These are phyloP conservation scores for Octodon degus DNA, from an alignment of 2,113 vertebrate genomes.

Conservation along the genomic window DNA sequence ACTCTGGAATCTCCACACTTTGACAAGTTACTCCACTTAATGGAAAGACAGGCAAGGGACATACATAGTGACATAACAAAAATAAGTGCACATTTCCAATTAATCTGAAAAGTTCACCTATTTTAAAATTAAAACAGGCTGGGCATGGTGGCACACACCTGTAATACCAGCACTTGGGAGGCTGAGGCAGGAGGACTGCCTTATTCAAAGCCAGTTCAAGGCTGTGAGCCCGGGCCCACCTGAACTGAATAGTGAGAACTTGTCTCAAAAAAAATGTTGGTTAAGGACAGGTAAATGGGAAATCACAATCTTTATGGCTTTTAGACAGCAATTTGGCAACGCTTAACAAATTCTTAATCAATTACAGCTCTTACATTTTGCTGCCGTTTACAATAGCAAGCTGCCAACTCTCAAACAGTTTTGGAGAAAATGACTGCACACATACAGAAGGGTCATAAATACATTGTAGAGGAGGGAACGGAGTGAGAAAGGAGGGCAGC, in stretches of 20 bases:
- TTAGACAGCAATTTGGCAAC: neutral
- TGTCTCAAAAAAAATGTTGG: neutral
- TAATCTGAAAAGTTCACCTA: neutral
- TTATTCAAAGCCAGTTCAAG: too few relatives aligned
- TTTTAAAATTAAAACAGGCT: neutral
- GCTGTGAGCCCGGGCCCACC: too few relatives aligned
- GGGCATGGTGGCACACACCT: too few relatives aligned
- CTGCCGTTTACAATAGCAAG: neutral
- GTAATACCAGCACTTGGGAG: too few relatives aligned
- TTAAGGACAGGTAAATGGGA: neutral
- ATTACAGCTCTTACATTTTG: neutral
- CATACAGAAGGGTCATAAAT: too few relatives aligned
- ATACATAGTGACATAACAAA: neutral
- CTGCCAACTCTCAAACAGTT: neutral
- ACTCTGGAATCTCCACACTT: neutral
- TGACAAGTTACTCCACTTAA: neutral
- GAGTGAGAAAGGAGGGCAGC: neutral
- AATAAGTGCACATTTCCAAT: neutral
- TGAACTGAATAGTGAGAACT: too few relatives aligned
- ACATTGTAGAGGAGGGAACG: fast-evolving
- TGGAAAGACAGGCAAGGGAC: neutral
- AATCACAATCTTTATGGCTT: neutral
- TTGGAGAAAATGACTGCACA: fast-evolving
- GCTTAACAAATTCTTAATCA: neutral
- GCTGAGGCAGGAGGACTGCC: too few relatives aligned